Base-by-base conservation (phyloP, 2,113 vertebrate genomes). In the Lonchura striata region DNA sequence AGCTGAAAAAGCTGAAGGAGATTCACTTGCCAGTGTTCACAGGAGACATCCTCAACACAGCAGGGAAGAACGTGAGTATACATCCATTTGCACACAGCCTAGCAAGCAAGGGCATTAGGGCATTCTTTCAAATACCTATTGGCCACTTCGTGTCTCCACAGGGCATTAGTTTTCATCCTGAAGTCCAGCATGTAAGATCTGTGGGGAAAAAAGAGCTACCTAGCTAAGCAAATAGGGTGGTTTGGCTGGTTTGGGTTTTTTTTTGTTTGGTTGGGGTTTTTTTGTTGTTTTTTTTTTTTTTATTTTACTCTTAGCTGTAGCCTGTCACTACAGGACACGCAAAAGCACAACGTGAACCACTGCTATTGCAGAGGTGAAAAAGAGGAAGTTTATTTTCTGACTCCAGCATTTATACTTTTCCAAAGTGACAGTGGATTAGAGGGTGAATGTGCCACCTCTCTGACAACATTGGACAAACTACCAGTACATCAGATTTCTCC, bases 21-120 rank as follows among this genome's bases (percentile, higher is more conserved):
- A 25, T 82, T 79, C 97, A 31, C 82, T 94, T 53, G 39, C 76
- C 16, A 31, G 33, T 31, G 71, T 70, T 78, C 94, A 3, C 13
- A 94, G 90, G 65, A 97, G 94, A 57, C 81, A 88, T 84, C 95
- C 91, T 50, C 97, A 88, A 15, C 98, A 98, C 91, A 98, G 97
- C 97, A 98, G 96, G 95, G 99, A 99, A 42, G 97, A 99, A 90
- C 7, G 99, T 99, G 97, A 99, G 99, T 98, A 86, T 81, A n/a
- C 60, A 12, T n/a, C 54, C 64, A 1, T 86, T 50, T 52, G 12
- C 27, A 49, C 2, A 2, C 30, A 37, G 6, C 60, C 18, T 42
- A 12, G 41, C 39, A 46, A 39, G 25, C 44, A 30, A 30, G 41
- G 19, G 3, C 25, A 2, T 64, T 52, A 30, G 41, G 19, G 3